These are phyloP conservation scores for Pocillopora verrucosa DNA, from an alignment of 64 coral and sea anemone species.

Conservation along the genomic window DNA sequence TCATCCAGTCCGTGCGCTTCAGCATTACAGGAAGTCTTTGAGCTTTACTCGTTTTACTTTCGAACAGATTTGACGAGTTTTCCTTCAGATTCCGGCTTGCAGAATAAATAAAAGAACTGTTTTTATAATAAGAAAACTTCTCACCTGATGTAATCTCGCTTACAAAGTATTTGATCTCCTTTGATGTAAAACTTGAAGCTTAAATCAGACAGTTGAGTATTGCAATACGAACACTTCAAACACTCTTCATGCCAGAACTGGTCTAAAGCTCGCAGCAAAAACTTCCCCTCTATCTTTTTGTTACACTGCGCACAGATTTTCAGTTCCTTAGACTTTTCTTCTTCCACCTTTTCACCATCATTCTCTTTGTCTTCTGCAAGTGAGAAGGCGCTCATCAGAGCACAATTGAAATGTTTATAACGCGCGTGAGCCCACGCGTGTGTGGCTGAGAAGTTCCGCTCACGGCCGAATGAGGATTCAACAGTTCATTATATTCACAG, in stretches of 20 bases:
- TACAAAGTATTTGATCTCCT: constrained; percentile 72
- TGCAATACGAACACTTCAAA: constrained; percentile 80
- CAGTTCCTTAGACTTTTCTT: not conserved
- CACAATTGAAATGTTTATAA: not conserved
- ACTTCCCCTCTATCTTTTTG: constrained; percentile 49
- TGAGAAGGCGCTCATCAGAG: not conserved
- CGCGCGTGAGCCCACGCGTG: not conserved
- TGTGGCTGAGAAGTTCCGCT: not conserved
- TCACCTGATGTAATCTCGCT: constrained; percentile 85
- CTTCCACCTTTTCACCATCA: not conserved
- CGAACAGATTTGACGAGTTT: too few species aligned
- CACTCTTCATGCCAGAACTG: constrained; percentile 93
- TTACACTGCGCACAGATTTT: constrained; percentile 32
- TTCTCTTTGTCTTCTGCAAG: constrained; percentile 15
- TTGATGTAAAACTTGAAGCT: constrained; percentile 75
- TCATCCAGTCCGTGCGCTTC: too few species aligned
- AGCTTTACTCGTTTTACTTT: too few species aligned
- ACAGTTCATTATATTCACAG: not conserved
- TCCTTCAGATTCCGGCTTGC: too few species aligned
- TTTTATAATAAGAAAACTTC: not conserved
- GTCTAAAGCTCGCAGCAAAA: constrained; percentile 71
- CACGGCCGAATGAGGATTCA: not conserved
- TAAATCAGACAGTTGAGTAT: constrained; percentile 56
- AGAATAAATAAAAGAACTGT: not conserved
- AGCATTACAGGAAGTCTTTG: too few species aligned